Percentiles rank a stretch among this genome's conserved stretches.
phyloP scores from a whole-genome alignment of 2,797 vertebrate species.

The Pelochelys cantorii region DNA sequence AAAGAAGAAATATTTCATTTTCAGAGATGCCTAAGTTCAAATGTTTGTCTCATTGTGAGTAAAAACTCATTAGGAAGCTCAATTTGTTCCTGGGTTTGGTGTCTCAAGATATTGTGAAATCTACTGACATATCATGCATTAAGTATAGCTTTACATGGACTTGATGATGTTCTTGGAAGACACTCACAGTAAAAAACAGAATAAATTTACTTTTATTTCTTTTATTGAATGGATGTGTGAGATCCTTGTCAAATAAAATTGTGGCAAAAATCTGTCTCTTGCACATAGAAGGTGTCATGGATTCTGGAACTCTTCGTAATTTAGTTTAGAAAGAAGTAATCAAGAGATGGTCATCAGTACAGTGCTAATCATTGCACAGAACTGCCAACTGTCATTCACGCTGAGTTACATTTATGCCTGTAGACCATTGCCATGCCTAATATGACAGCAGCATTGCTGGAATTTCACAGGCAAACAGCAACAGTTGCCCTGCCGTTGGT shows the following conservation, averaged over 20 bases:
- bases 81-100: background rate
- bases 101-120: conserved; percentile 26
- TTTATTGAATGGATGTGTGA: conserved; percentile 15
- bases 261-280: conserved; percentile 28
- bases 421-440: background rate
- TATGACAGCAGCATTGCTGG: background rate
- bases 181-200: background rate
- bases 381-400: background rate
- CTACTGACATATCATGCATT: background rate
- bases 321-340: conserved; percentile 17
- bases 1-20: conserved; percentile 43
- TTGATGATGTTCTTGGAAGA: conserved; percentile 33
- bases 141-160: background rate
- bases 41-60: conserved; percentile 5
- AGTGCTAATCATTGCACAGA: conserved; percentile 14
- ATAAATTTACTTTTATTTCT: conserved; percentile 14
- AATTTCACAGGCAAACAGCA: background rate
- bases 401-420: background rate
- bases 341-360: background rate
- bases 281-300: background rate
- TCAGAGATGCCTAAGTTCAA: background rate
- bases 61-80: conserved; percentile 47
- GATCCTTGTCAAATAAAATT: conserved; percentile 15
- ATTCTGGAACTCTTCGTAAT: conserved; percentile 1
- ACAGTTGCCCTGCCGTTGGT: background rate